A percentile compares a stretch with the other conserved stretches of the same genome.
These are phyloP conservation scores for Palythoa heliodiscus DNA, from an alignment of 92 coral and sea anemone species.

Conservation along the genomic window DNA sequence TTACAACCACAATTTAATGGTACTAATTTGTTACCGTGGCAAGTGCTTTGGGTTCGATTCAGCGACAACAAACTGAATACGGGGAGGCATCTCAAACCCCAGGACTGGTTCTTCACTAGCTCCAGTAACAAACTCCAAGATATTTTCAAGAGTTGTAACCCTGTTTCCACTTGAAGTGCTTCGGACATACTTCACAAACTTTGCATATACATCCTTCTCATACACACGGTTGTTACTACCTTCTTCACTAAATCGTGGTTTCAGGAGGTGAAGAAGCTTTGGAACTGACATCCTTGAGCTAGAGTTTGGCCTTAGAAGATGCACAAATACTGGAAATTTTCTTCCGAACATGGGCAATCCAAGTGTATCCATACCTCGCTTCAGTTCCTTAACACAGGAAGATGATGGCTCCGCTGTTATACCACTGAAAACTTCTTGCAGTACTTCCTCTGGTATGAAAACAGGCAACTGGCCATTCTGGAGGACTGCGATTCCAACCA, in stretches of 20 bases:
- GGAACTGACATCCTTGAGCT: conserved; percentile 28
- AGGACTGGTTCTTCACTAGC: too few species aligned
- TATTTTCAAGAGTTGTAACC: too few species aligned
- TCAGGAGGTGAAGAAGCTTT: conserved; percentile 35
- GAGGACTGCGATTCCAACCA: conserved; percentile 52
- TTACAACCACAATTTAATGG: too few species aligned
- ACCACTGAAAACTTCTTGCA: conserved; percentile 45
- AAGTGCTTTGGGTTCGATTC: conserved; percentile 15
- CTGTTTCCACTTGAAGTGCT: conserved; percentile 23
- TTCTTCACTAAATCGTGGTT: conserved; percentile 42
- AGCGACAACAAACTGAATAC: conserved; percentile 23
- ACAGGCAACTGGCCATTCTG: conserved; percentile 57
- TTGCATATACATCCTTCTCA: conserved; percentile 44
- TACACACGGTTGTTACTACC: conserved; percentile 37
- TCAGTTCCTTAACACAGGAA: conserved; percentile 49
- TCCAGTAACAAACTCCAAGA: too few species aligned
- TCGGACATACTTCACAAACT: conserved; percentile 28
- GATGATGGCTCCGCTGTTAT: conserved; percentile 37
- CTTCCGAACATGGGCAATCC: conserved; percentile 53
- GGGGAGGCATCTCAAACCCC: conserved; percentile 37
- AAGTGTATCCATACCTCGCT: conserved; percentile 54
- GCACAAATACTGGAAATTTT: conserved; percentile 26
- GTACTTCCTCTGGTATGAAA: conserved; percentile 57
- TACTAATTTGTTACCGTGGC: background rate
- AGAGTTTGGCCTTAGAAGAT: conserved; percentile 30